phyloP scores from a whole-genome alignment of 2,797 vertebrate species.

The Sebastes steindachneri region DNA sequence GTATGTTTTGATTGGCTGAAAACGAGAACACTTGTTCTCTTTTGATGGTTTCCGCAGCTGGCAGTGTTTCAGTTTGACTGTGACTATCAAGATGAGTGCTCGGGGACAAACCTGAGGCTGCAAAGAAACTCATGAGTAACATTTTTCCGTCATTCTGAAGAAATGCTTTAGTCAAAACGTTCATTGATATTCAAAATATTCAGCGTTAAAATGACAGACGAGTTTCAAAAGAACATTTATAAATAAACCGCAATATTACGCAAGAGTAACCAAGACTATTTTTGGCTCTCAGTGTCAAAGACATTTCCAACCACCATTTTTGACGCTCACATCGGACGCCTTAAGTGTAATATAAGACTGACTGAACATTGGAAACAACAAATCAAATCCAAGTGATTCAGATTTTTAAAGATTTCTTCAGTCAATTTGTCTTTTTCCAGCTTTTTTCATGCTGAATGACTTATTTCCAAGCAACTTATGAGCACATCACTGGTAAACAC shows the following conservation, averaged over 20 bases:
- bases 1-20: slow-evolving; percentile 22
- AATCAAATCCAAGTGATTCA: neutral
- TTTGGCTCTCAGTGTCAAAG: neutral
- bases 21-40: slow-evolving; percentile 48
- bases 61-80: slow-evolving; percentile 64
- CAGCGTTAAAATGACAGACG: neutral
- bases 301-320: neutral
- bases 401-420: neutral
- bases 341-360: neutral
- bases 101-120: slow-evolving; percentile 19
- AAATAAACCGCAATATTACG: neutral
- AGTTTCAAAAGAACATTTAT: slow-evolving; percentile 27
- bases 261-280: slow-evolving; percentile 11
- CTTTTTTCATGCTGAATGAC: neutral
- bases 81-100: slow-evolving; percentile 52
- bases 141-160: neutral
- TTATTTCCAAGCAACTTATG: too few relatives aligned
- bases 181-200: slow-evolving; percentile 46
- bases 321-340: neutral
- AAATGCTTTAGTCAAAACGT: neutral
- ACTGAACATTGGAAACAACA: neutral
- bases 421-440: neutral
- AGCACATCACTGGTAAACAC: too few relatives aligned
- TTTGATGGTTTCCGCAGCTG: slow-evolving; percentile 49
- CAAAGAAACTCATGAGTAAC: slow-evolving; percentile 7